These are phyloP conservation scores for Forficula auricularia DNA, from an alignment of 1,140 invertebrate species.

Conservation along the genomic window DNA sequence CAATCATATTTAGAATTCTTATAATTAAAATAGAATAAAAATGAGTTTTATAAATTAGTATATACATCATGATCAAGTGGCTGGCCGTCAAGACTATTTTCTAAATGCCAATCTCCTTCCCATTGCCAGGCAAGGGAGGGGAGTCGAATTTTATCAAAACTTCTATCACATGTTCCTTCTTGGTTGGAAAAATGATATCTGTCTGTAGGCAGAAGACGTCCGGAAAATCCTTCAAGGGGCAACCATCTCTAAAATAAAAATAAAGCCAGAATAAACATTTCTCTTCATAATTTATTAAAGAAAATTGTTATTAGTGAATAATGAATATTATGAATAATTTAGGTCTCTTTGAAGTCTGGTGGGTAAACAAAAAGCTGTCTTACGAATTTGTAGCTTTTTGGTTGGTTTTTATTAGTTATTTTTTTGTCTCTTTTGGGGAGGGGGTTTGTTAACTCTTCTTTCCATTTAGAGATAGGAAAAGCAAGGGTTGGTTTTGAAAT, in stretches of 20 bases:
- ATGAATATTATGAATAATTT: background rate
- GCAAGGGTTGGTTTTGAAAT: too few relatives aligned
- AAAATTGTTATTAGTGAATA: too few relatives aligned
- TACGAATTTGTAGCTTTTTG: too few relatives aligned
- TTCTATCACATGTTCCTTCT: slow-evolving; percentile 59
- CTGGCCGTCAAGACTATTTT: slow-evolving; percentile 70
- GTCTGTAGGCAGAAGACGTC: slow-evolving; percentile 66
- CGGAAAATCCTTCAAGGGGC: slow-evolving; percentile 72
- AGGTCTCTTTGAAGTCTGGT: too few relatives aligned
- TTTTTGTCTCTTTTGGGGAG: too few relatives aligned
- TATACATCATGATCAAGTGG: slow-evolving; percentile 64
- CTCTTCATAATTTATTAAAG: slow-evolving; percentile 6
- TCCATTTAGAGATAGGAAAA: too few relatives aligned
- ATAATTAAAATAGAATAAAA: slow-evolving; percentile 4
- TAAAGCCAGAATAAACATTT: too few relatives aligned
- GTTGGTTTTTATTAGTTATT: too few relatives aligned
- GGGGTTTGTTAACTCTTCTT: too few relatives aligned
- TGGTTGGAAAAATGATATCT: slow-evolving; percentile 65
- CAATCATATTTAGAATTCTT: slow-evolving; percentile 6
- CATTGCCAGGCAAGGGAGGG: slow-evolving; percentile 86
- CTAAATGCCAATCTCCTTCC: slow-evolving; percentile 83
- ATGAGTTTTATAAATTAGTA: slow-evolving; percentile 5
- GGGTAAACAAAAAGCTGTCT: too few relatives aligned
- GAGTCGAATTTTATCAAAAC: slow-evolving; percentile 60
- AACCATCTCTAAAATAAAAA: slow-evolving; percentile 54